Percentiles rank a stretch among this genome's conserved stretches.
phyloP scores from a whole-genome alignment of 2,113 vertebrate species.

The Microcebus griseorufus region DNA sequence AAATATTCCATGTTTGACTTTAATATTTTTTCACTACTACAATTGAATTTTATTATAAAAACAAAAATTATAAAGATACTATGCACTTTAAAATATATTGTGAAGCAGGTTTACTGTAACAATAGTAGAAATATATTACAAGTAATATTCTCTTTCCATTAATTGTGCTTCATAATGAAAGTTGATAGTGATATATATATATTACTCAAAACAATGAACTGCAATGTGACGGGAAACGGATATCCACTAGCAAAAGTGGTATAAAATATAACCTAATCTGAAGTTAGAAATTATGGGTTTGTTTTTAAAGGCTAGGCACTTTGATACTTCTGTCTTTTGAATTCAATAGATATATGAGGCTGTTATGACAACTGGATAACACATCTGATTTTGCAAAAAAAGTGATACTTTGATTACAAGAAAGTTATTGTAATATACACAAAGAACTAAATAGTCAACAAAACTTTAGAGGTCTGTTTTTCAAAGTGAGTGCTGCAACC shows the following conservation, averaged over 20 bases:
- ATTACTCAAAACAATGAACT: background rate
- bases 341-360: background rate
- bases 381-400: background rate
- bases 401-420: background rate
- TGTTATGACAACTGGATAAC: background rate
- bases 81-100: background rate
- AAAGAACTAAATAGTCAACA: background rate
- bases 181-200: background rate
- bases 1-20: background rate
- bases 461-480: background rate
- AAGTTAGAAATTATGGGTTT: background rate
- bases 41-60: background rate
- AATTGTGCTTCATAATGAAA: background rate
- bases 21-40: background rate
- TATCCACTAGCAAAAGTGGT: background rate
- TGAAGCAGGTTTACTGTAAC: background rate
- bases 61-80: background rate
- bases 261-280: background rate
- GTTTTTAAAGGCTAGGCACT: background rate
- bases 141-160: background rate
- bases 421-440: background rate
- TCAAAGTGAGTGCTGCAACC: background rate
- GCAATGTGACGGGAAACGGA: background rate
- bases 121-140: background rate
- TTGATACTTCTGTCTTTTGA: background rate